phyloP scores from a whole-genome alignment of 2,888 invertebrate genomes.

The Ectemnius continuus region DNA sequence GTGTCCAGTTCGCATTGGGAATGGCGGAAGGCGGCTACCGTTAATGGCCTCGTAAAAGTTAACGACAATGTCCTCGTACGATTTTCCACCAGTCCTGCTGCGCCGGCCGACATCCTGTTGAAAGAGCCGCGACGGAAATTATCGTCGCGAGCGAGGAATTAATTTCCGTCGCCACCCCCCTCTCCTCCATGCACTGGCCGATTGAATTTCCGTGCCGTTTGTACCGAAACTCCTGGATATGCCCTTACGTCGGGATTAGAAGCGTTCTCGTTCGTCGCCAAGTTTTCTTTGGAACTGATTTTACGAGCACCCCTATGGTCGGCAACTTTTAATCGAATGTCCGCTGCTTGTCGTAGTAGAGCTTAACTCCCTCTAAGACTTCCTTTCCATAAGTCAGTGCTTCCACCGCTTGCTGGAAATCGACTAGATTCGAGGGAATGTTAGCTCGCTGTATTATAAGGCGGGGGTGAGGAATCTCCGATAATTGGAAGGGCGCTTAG shows the following conservation, averaged over 20 bases:
- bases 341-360: slow-evolving; percentile 5
- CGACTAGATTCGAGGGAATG: slow-evolving; percentile 2
- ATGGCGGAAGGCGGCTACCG: slow-evolving; percentile 74
- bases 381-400: neutral
- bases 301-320: slow-evolving; percentile 41
- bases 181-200: slow-evolving; percentile 27
- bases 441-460: slow-evolving; percentile 32
- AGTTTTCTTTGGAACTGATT: slow-evolving; percentile 52
- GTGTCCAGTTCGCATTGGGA: slow-evolving; percentile 69
- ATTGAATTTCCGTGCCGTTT: slow-evolving; percentile 60
- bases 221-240: slow-evolving; percentile 32
- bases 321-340: slow-evolving; percentile 48
- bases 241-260: slow-evolving; percentile 56
- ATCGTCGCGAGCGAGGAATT: slow-evolving; percentile 74
- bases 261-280: slow-evolving; percentile 41
- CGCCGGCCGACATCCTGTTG: slow-evolving; percentile 38
- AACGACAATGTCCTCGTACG: slow-evolving; percentile 77
- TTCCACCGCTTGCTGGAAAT: neutral
- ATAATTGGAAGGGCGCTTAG: slow-evolving; percentile 71
- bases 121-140: slow-evolving; percentile 67
- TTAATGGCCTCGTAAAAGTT: slow-evolving; percentile 78
- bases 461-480: slow-evolving; percentile 56
- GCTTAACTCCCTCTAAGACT: slow-evolving; percentile 14
- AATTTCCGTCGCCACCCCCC: slow-evolving; percentile 62
- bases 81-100: slow-evolving; percentile 64